Evolutionary conservation across 2,888 invertebrate species (phyloP).

Genomic region (Lathronympha strigana): DNA sequence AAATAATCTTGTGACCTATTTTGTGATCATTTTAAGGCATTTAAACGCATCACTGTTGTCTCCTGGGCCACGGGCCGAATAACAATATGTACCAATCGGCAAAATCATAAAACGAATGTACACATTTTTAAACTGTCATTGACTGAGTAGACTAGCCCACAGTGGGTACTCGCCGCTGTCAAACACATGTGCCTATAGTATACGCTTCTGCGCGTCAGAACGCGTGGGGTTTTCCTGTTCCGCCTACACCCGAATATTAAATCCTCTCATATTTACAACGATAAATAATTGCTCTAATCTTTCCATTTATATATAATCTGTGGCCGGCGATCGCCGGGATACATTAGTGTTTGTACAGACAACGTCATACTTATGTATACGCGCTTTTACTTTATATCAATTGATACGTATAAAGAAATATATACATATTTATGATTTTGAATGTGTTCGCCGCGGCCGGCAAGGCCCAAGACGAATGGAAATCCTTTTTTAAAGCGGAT

Average conservation of each 20-base stretch:
- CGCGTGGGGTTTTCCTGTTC: constrained; percentile 15
- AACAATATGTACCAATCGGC: neutral
- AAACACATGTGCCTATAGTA: constrained; percentile 5
- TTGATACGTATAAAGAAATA: neutral
- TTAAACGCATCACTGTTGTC: neutral
- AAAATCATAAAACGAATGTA: neutral
- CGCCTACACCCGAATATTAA: constrained; percentile 47
- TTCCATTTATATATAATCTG: constrained; percentile 31
- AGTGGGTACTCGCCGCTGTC: neutral
- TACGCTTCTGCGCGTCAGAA: neutral
- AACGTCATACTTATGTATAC: neutral
- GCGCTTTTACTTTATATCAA: neutral
- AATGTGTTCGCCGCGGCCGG: neutral
- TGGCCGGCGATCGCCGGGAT: constrained; percentile 11
- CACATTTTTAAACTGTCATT: neutral
- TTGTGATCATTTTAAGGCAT: too few relatives aligned
- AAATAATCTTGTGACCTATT: too few relatives aligned
- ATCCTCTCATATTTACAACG: constrained; percentile 65
- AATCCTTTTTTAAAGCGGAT: neutral
- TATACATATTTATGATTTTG: neutral
- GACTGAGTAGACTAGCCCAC: neutral
- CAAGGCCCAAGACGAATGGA: neutral
- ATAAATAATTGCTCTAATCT: constrained; percentile 59
- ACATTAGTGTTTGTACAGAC: neutral
- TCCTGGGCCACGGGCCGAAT: neutral